A percentile compares a stretch with the other conserved stretches of the same genome.
Conservation (phyloP, 2,888 invertebrate genomes). For the Pyrrhosoma nymphula region DNA sequence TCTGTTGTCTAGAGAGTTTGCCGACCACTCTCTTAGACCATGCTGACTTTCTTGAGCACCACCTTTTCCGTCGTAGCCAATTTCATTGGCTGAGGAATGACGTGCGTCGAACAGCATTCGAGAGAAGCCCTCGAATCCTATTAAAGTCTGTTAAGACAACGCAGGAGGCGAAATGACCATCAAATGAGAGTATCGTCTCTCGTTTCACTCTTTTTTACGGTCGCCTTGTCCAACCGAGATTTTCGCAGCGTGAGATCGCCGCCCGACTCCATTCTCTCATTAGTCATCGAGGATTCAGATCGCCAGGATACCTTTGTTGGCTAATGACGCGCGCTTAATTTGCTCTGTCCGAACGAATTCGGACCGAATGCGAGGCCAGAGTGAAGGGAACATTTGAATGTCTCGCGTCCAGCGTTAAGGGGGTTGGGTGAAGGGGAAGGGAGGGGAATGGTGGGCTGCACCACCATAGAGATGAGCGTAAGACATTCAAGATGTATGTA, state of each 20-base stretch:
- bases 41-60: no score
- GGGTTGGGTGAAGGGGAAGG: neutral
- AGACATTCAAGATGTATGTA: neutral
- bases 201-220: neutral
- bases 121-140: neutral
- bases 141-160: neutral
- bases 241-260: neutral
- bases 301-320: neutral
- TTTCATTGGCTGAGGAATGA: no score
- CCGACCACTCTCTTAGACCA: no score
- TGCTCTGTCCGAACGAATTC: neutral
- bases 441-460: neutral
- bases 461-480: no score
- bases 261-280: neutral
- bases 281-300: neutral
- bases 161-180: neutral
- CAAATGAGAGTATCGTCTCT: conserved; percentile 5
- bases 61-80: no score
- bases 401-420: no score
- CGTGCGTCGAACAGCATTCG: neutral
- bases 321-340: neutral
- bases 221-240: neutral
- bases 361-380: neutral
- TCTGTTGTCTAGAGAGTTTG: no score
- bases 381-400: neutral